Evolutionary conservation across 2,888 invertebrate genomes (phyloP).

Genomic region (Atrina japonica): DNA sequence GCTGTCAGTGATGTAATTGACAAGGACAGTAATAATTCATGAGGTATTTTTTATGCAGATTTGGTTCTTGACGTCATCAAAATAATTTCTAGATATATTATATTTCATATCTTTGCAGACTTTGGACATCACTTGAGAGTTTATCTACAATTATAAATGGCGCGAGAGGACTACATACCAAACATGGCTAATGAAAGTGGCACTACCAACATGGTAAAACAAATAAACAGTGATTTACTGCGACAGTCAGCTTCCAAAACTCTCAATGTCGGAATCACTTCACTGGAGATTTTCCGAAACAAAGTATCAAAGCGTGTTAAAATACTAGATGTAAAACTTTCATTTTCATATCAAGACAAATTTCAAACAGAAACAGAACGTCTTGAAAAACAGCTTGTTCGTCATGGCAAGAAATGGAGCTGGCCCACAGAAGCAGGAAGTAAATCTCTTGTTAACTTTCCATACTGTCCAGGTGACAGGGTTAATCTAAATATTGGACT

Average conservation of each 20-base stretch:
- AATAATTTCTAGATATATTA: too few species aligned
- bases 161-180: neutral
- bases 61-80: too few species aligned
- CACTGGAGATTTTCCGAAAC: conserved; percentile 59
- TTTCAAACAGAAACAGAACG: conserved; percentile 57
- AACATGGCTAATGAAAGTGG: neutral
- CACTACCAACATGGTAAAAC: conserved; percentile 8
- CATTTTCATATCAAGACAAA: conserved; percentile 61
- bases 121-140: too few species aligned
- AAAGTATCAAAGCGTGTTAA: conserved; percentile 61
- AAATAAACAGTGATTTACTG: conserved; percentile 44
- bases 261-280: conserved; percentile 53
- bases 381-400: conserved; percentile 56
- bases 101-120: too few species aligned
- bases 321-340: conserved; percentile 60
- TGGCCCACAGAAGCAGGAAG: conserved; percentile 52
- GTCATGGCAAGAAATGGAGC: conserved; percentile 62
- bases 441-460: conserved; percentile 55
- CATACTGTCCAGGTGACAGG: conserved; percentile 60
- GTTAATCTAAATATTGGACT: conserved; percentile 65
- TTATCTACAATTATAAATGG: too few species aligned
- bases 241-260: conserved; percentile 56
- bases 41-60: too few species aligned
- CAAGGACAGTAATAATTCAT: too few species aligned
- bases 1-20: too few species aligned